Evolutionary conservation across 2,113 vertebrate genomes (phyloP).

Genomic region (Struthio camelus): DNA sequence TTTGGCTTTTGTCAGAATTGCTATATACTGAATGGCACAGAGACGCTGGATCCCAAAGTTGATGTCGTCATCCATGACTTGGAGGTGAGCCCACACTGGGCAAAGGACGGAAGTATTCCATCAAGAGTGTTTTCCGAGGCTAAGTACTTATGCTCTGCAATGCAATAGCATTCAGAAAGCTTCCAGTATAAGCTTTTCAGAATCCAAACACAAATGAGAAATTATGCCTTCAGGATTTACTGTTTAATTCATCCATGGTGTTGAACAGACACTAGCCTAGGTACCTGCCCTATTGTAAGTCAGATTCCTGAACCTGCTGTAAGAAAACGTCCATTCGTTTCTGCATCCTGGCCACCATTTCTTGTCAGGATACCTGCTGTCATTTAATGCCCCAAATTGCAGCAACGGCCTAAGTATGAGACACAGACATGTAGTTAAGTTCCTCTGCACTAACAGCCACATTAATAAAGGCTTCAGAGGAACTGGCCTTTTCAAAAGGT

Average conservation of each 20-base stretch:
- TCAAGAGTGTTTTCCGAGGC: background rate
- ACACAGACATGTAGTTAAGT: background rate
- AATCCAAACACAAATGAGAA: background rate
- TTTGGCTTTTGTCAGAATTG: slow-evolving; percentile 1
- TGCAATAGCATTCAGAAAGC: background rate
- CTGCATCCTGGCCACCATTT: background rate
- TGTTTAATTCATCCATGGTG: background rate
- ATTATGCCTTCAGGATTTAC: background rate
- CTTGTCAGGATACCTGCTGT: background rate
- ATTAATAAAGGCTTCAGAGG: background rate
- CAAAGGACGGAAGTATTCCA: background rate
- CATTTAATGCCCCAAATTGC: background rate
- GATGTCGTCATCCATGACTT: background rate
- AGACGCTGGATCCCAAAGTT: background rate
- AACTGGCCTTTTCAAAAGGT: background rate
- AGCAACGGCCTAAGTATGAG: background rate
- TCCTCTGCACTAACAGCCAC: background rate
- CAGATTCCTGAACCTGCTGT: background rate
- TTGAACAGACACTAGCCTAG: background rate
- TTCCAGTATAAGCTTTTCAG: background rate
- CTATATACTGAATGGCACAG: slow-evolving; percentile 15
- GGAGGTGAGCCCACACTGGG: background rate
- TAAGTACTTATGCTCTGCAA: background rate
- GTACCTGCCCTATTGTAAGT: background rate
- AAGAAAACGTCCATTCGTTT: background rate